Conservation (phyloP, 2,888 invertebrate genomes). For the Idaea aversata region DNA sequence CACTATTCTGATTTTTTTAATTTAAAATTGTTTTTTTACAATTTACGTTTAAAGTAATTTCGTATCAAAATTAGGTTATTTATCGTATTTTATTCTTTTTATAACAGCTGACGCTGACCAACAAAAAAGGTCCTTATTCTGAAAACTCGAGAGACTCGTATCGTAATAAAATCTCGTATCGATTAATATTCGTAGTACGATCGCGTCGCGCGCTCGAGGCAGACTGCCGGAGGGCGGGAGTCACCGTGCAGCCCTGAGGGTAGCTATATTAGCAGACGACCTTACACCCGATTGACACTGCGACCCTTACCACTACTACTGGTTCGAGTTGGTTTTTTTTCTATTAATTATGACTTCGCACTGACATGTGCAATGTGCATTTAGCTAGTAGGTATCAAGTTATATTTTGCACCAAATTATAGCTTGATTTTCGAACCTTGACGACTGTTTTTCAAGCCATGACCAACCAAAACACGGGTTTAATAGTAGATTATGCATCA, state of each 20-base stretch:
- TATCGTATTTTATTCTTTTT: not conserved
- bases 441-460: no score
- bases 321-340: slow-evolving; percentile 8
- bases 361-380: no score
- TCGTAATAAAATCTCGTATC: not conserved
- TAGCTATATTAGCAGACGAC: slow-evolving; percentile 47
- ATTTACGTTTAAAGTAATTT: not conserved
- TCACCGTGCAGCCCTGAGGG: slow-evolving; percentile 58
- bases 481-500: no score
- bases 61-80: not conserved
- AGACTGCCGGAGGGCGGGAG: slow-evolving; percentile 74
- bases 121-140: slow-evolving; percentile 2
- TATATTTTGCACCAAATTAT: no score
- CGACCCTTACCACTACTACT: slow-evolving; percentile 24
- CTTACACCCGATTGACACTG: slow-evolving; percentile 29
- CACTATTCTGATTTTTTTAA: no score
- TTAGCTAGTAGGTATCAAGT: no score
- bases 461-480: no score
- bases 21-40: no score
- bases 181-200: slow-evolving; percentile 30
- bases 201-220: slow-evolving; percentile 59
- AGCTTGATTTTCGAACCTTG: no score
- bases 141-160: not conserved
- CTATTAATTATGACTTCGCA: no score
- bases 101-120: not conserved